These are phyloP conservation scores for Euschistus heros DNA, from an alignment of 1,140 invertebrate genomes.

Conservation along the genomic window DNA sequence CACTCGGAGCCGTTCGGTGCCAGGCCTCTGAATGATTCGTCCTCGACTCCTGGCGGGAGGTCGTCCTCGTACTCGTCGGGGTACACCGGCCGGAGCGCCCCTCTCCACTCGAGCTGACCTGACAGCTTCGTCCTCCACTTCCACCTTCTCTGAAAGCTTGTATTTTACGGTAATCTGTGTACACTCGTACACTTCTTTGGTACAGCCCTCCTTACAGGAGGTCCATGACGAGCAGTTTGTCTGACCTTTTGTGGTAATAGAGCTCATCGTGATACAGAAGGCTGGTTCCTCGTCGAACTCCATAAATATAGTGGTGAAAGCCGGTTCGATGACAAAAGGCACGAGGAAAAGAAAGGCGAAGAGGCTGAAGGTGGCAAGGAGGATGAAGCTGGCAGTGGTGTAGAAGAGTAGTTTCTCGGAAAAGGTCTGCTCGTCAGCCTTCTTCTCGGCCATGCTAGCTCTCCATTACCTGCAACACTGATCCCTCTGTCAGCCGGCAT, in stretches of 20 bases:
- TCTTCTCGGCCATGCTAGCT: constrained; percentile 50
- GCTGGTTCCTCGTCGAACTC: constrained; percentile 74
- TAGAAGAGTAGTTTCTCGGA: constrained; percentile 79
- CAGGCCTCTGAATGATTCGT: constrained; percentile 21
- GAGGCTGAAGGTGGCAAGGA: constrained; percentile 78
- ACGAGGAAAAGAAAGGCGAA: constrained; percentile 89
- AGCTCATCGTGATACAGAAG: constrained; percentile 61
- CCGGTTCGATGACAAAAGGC: constrained; percentile 86
- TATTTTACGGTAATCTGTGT: constrained; percentile 84
- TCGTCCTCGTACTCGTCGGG: constrained; percentile 36
- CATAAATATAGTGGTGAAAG: constrained; percentile 85
- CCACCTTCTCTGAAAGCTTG: constrained; percentile 37
- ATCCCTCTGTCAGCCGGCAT: constrained; percentile 20
- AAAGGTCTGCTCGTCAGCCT: constrained; percentile 50
- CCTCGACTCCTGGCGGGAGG: constrained; percentile 28
- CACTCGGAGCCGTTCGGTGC: constrained; percentile 59
- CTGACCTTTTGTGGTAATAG: constrained; percentile 56
- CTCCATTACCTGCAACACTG: constrained; percentile 27
- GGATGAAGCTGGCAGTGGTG: constrained; percentile 80
- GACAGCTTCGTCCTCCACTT: constrained; percentile 25
- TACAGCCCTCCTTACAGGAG: constrained; percentile 82
- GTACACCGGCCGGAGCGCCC: constrained; percentile 51
- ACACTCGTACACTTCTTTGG: constrained; percentile 76
- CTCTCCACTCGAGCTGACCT: constrained; percentile 37
- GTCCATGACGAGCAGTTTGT: constrained; percentile 81